Evolutionary conservation across 2,888 invertebrate species (phyloP).

Genomic region (Stenolophus ochropezus): DNA sequence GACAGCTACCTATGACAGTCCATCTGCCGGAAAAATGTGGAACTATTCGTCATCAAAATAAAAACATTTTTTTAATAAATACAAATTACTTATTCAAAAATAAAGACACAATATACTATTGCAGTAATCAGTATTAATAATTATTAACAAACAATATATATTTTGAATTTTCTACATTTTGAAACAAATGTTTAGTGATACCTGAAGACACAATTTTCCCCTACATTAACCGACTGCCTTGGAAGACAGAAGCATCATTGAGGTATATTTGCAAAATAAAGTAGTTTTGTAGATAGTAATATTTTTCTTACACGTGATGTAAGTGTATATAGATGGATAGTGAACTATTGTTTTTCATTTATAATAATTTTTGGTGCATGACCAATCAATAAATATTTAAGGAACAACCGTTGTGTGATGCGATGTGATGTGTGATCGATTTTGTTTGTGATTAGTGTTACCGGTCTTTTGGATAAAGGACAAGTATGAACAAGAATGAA

Average conservation of each 20-base stretch:
- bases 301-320: background rate
- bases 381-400: slow-evolving; percentile 3
- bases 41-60: background rate
- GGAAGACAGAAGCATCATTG: slow-evolving; percentile 11
- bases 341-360: background rate
- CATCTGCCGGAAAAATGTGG: background rate
- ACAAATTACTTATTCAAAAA: no score
- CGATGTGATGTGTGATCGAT: slow-evolving; percentile 20
- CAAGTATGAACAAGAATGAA: slow-evolving; percentile 38
- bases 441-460: slow-evolving; percentile 44
- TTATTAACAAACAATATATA: background rate
- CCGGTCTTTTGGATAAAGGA: slow-evolving; percentile 36
- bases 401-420: background rate
- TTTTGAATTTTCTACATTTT: background rate
- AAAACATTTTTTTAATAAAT: no score
- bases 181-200: background rate
- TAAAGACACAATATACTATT: no score
- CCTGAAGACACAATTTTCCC: background rate
- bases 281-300: slow-evolving; percentile 11
- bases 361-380: background rate
- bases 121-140: no score
- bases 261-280: slow-evolving; percentile 11
- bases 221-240: slow-evolving; percentile 4
- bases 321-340: background rate
- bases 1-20: background rate